Evolutionary conservation across 2,888 invertebrate species (phyloP), one percentile per base, ranked within the genome.

Genomic region (Agonum fuliginosum): DNA sequence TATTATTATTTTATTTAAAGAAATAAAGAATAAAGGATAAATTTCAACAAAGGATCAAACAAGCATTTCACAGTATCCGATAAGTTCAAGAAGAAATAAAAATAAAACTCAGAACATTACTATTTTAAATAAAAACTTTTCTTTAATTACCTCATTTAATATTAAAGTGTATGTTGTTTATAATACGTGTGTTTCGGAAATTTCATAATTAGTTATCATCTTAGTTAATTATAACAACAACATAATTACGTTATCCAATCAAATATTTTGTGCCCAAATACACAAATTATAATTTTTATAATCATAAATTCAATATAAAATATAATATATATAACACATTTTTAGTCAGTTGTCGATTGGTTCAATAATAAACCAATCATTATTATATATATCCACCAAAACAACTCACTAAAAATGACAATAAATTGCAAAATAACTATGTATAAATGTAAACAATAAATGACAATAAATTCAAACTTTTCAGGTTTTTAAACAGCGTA

Each of bases 31-130:
- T 67, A 12, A 30, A 71, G 71, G 71, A 71, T 6, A 70, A 51
- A 71, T 48, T 71, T 48, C 46, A 71, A 71, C 46, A 70, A 48
- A 70, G 48, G 27, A 62, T 62, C 48, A 67, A 67, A 41, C 67
- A 41, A 67, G 43, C 67, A 41, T 65, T 65, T 65, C 37, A 30
- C 34, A 37, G 30, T 65, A 34, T 65, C 30, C 34, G n/a, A 65
- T 37, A 65, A 37, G 69, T 20, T 41, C n/a, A 12, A 70, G 27
- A 12, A 70, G 27, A 70, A 69, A 69, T 12, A 43, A 46, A 70
- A 70, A 70, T 27, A 46, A 69, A 69, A 54, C 54, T 54, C 54
- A 54, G 22, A 54, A 54, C 24, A 22, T 54, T 27, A 54, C 54
- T 41, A 48, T 46, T 51, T 51, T 34, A 71, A 71, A 71, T 71